phyloP scores from a whole-genome alignment of 2,797 vertebrate species.

The Esox lucius region DNA sequence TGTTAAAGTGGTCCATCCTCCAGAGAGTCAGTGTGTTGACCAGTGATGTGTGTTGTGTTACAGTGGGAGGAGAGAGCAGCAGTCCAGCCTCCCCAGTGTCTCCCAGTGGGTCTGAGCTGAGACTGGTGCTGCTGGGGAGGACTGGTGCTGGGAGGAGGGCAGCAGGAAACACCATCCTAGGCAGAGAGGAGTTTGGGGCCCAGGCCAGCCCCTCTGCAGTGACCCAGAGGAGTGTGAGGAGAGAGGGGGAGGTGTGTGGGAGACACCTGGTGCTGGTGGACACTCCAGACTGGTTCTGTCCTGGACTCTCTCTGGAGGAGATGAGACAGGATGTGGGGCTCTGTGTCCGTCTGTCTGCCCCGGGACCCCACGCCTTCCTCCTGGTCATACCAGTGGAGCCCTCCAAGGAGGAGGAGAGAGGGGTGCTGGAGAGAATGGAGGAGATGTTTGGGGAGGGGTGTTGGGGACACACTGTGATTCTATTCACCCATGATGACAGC shows the following conservation, averaged over 20 bases:
- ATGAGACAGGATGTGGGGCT: constrained; percentile 31
- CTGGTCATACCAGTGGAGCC: constrained; percentile 53
- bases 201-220: constrained; percentile 14
- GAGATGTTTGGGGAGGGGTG: constrained; percentile 30
- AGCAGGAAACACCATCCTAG: constrained; percentile 11
- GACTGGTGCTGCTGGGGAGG: constrained; percentile 18
- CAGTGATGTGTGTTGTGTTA: constrained; percentile 1
- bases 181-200: constrained; percentile 10
- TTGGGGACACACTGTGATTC: constrained; percentile 23
- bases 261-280: constrained; percentile 29
- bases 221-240: too few species aligned
- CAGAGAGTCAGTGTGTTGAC: not conserved
- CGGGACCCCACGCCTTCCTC: constrained; percentile 57
- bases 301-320: constrained; percentile 29
- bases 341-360: constrained; percentile 44
- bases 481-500: constrained; percentile 28
- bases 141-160: constrained; percentile 13
- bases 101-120: constrained; percentile 14
- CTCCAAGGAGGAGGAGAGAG: constrained; percentile 35
- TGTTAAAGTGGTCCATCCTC: not conserved
- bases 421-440: constrained; percentile 15
- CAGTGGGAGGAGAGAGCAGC: constrained; percentile 2
- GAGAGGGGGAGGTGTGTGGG: constrained; percentile 21
- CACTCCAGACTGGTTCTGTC: constrained; percentile 34
- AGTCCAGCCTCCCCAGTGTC: constrained; percentile 7